Evolutionary conservation across 2,113 vertebrate species (phyloP), one percentile per base, ranked within the genome.

Genomic region (Hippopotamus amphibius): DNA sequence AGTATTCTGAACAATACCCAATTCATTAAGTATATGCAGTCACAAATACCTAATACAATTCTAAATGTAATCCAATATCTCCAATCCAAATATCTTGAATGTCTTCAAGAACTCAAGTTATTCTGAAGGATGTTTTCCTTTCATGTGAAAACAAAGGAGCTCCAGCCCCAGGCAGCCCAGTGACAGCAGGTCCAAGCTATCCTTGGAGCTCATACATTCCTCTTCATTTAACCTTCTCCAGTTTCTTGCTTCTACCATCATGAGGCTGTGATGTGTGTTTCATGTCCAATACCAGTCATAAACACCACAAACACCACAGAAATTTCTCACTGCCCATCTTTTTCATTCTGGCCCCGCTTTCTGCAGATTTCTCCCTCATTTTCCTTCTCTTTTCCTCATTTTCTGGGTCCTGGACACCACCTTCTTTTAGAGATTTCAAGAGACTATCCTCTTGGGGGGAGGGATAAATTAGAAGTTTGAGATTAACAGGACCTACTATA

Each of bases 161-260:
- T 57, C 48, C 43, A 68, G 22, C 24, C n/a, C 8, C 69, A 15
- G 4, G 21, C 11, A 76, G 16, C 9, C 22, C n/a, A n/a, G 30
- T 7, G 17, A 16, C 19, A 89, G 19, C 24, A 76, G 28, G n/a
- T 48, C 16, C 2, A 2, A 53, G 43, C 2, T 53, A 3, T 61
- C n/a, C 3, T 4, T 5, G 0, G 10, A 53, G 14, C 6, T 0
- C 5, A 72, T 61, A 65, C 7, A 7, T 43, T n/a, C 55, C 2
- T 26, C 63, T 41, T 65, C 19, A 63, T 17, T 12, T 33, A 48
- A 61, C 6, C 10, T 46, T n/a, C 17, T 63, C 16, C 33, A 46
- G 16, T 14, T 71, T 43, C 59, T 12, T 87, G 16, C 63, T 57
- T 59, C 43, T 17, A 33, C 26, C 3, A 15, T 15, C 13, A 30